Conservation (phyloP, 2,113 vertebrate species). For the Damaliscus lunatus region DNA sequence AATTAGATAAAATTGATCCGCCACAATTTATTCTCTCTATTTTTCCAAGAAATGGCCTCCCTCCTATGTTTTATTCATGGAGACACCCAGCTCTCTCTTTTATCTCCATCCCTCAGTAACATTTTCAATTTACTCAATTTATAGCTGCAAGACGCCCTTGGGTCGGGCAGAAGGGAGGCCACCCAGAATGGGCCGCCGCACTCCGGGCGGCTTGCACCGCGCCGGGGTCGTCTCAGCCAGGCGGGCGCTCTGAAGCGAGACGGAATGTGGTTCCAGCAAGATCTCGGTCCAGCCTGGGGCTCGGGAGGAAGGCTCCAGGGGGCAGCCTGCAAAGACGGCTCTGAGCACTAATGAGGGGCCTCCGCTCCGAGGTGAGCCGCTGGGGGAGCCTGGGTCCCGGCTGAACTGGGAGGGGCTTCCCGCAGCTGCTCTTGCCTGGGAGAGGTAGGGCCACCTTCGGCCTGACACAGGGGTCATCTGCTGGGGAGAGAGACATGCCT, state of each 20-base stretch:
- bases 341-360: conserved; percentile 15
- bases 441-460: neutral
- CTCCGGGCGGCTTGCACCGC: neutral
- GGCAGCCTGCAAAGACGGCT: neutral
- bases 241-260: neutral
- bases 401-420: neutral
- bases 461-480: neutral
- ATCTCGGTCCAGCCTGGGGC: neutral
- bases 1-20: conserved; percentile 83
- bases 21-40: conserved; percentile 70
- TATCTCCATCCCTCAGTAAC: conserved; percentile 61
- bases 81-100: conserved; percentile 49
- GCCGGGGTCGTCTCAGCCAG: neutral
- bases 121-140: conserved; percentile 70
- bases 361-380: neutral
- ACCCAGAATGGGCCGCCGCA: conserved; percentile 38
- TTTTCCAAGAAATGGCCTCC: conserved; percentile 72
- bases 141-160: conserved; percentile 59
- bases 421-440: neutral
- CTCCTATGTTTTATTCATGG: conserved; percentile 64
- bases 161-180: conserved; percentile 56
- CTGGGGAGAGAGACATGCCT: neutral
- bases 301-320: neutral
- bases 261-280: conserved; percentile 28
- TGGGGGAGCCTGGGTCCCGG: neutral